Evolutionary conservation across 2,113 vertebrate species (phyloP).

Genomic region (Corythaeola cristata): DNA sequence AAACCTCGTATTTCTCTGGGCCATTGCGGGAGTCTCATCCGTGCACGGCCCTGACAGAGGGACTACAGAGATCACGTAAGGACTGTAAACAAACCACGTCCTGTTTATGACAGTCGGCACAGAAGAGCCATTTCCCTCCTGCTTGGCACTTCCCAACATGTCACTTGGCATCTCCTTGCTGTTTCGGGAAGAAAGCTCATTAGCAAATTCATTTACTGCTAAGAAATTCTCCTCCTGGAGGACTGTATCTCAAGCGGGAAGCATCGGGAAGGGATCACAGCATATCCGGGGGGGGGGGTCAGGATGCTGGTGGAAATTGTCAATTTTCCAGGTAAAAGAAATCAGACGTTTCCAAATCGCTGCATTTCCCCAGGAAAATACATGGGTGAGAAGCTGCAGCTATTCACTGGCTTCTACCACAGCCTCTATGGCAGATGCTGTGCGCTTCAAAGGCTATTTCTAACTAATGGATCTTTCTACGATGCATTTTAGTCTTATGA

Average conservation of each 20-base stretch:
- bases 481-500: conserved; percentile 13
- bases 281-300: not conserved
- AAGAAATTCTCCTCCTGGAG: not conserved
- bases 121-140: conserved; percentile 35
- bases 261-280: not conserved
- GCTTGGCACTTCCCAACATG: conserved; percentile 19
- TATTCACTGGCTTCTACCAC: not conserved
- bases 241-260: not conserved
- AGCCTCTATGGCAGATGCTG: conserved; percentile 7
- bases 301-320: not conserved
- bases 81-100: not conserved
- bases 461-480: conserved; percentile 30
- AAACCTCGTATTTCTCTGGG: not conserved
- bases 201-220: conserved; percentile 17
- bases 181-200: not conserved
- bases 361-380: not conserved
- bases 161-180: not conserved
- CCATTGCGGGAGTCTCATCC: not conserved
- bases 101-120: not conserved
- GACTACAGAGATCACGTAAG: not conserved
- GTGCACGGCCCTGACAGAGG: not conserved
- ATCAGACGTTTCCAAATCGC: not conserved
- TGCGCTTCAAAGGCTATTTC: conserved; percentile 32
- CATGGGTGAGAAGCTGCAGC: not conserved
- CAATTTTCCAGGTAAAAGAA: not conserved